Evolutionary conservation across 2,888 invertebrate species (phyloP).

Genomic region (Drosophila atroscutellata): DNA sequence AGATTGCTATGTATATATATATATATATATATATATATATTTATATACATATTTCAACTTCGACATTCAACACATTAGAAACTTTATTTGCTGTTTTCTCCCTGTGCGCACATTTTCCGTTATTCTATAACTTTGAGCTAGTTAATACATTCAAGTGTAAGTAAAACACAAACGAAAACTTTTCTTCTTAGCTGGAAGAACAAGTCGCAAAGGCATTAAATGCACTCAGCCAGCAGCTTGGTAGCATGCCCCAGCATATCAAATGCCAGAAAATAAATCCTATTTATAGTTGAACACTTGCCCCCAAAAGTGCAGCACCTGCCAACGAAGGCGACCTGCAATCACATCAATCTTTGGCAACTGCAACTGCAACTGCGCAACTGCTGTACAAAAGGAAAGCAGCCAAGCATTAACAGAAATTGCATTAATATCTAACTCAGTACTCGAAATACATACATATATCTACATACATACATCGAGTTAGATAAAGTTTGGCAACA

Average conservation of each 20-base stretch:
- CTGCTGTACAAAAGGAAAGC: slow-evolving; percentile 29
- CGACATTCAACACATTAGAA: neutral
- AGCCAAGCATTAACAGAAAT: slow-evolving; percentile 51
- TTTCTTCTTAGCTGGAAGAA: neutral
- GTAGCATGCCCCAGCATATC: slow-evolving; percentile 2
- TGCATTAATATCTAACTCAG: slow-evolving; percentile 41
- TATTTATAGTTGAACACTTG: slow-evolving; percentile 38
- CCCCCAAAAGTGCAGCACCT: slow-evolving; percentile 23
- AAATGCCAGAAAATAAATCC: slow-evolving; percentile 29
- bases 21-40: too few species aligned
- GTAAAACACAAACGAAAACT: neutral
- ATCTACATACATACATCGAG: neutral
- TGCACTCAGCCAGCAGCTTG: neutral
- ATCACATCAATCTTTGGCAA: slow-evolving; percentile 42
- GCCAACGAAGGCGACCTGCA: slow-evolving; percentile 40
- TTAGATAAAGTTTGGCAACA: neutral
- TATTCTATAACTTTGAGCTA: neutral
- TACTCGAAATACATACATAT: neutral
- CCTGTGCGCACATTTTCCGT: neutral
- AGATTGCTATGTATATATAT: neutral
- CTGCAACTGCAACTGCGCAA: slow-evolving; percentile 11
- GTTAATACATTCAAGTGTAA: neutral
- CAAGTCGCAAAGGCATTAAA: neutral
- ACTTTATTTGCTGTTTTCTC: neutral
- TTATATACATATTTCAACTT: neutral